Evolutionary conservation across 2,797 vertebrate genomes (phyloP), one percentile per base, ranked within the genome.

Genomic region (Hydrolagus colliei): DNA sequence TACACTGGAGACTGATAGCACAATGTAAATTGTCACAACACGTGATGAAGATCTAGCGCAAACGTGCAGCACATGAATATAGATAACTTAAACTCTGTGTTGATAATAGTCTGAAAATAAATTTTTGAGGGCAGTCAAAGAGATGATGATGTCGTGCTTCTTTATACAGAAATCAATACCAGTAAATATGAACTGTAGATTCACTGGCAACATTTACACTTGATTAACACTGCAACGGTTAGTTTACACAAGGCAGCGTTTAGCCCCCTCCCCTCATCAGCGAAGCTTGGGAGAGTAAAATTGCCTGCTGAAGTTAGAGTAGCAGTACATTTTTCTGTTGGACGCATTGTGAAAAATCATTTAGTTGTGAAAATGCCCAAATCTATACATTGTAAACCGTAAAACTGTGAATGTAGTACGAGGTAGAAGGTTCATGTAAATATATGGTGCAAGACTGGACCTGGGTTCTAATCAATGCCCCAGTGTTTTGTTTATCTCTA

Each of bases 201-300:
- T 71, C 14, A 67, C 27, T 67, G 59, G 13, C 14, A 82, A 35
- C 71, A 18, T 16, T 84, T 20, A 84, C 32, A 84, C 63, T 35
- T 71, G 79, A 71, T 71, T 68, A 68, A 52, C 14, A 67, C 78
- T 67, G 10, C 20, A 84, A 80, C 22, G 41, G 65, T 67, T 80
- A 67, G 78, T 84, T 71, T 84, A 71, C 32, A 71, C 41, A 71
- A 71, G 9, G 71, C 41, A 10, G n/a, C 16, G 27, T 18, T 35
- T 27, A 35, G 27, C 20, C 18, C 63, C 68, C 18, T n/a, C 18
- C n/a, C 68, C 4, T 5, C 61, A 71, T 41, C 22, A 68, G 41
- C 14, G 12, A 32, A 10, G 9, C 79, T 35, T 84, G 79, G 18
- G 18, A 84, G 79, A 71, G 71, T 52, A 52, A 82, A 16, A 67